phyloP scores from a whole-genome alignment of 2,797 vertebrate genomes.

The Acipenser oxyrinchus region DNA sequence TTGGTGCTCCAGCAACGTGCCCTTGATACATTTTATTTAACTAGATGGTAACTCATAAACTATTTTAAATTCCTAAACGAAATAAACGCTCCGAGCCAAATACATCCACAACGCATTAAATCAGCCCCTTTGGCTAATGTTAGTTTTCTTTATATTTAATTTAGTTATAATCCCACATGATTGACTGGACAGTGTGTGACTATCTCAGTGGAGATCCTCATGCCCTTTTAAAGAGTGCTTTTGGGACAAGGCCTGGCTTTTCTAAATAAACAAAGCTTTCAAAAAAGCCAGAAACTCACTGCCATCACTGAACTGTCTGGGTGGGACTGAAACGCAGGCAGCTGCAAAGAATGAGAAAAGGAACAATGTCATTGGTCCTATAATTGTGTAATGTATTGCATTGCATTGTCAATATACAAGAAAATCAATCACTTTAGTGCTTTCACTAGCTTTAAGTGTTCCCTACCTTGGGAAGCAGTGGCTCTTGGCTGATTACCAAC shows the following conservation, averaged over 20 bases:
- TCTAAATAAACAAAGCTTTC: constrained; percentile 8
- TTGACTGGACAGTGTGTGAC: no score
- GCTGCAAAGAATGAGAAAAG: no score
- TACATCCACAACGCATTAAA: constrained; percentile 13
- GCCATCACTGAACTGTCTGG: constrained; percentile 12
- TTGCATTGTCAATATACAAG: no score
- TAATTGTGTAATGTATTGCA: no score
- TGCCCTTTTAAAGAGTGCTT: constrained; percentile 2
- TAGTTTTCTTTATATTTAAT: constrained; percentile 3
- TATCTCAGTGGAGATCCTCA: constrained; percentile 4
- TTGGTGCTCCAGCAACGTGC: constrained; percentile 3
- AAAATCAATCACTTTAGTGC: no score
- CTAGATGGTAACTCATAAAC: constrained; percentile 26
- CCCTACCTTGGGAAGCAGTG: no score
- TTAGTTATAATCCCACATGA: no score
- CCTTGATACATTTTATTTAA: constrained; percentile 31
- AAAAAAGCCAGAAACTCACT: constrained; percentile 1
- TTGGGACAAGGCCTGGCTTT: background rate
- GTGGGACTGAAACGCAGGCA: background rate
- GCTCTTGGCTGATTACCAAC: no score
- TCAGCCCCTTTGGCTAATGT: background rate
- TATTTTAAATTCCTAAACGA: constrained; percentile 4
- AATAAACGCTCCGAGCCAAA: constrained; percentile 1
- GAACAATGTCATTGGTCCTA: no score
- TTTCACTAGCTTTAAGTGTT: no score